Conservation (phyloP, 2,888 invertebrate species). For the Drosophila paranaensis region DNA sequence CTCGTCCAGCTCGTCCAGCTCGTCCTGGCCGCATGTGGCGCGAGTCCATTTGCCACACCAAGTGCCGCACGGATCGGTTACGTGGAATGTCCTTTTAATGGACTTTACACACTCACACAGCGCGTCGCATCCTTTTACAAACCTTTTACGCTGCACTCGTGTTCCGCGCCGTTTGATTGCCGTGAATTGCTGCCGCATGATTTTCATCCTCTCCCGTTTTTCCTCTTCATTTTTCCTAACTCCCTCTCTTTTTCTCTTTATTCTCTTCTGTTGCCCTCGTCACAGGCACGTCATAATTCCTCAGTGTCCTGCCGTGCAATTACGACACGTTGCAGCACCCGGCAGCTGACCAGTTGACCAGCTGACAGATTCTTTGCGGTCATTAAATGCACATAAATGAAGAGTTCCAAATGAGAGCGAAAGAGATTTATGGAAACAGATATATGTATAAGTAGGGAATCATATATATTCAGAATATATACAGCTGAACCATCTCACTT, state of each 20-base stretch:
- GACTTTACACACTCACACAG: conserved; percentile 71
- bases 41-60: conserved; percentile 68
- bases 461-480: no score
- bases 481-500: neutral
- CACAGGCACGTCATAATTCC: conserved; percentile 66
- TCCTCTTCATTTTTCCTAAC: conserved; percentile 19
- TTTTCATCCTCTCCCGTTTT: conserved; percentile 65
- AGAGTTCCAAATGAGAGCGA: neutral
- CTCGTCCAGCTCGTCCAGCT: conserved; percentile 14
- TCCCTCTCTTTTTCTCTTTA: conserved; percentile 1
- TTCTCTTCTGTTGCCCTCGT: conserved; percentile 47
- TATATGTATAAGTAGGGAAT: neutral
- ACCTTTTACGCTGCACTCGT: conserved; percentile 70
- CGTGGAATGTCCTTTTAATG: conserved; percentile 80
- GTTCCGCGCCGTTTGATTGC: conserved; percentile 77
- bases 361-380: conserved; percentile 51
- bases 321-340: conserved; percentile 43
- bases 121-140: conserved; percentile 72
- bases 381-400: conserved; percentile 33
- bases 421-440: neutral
- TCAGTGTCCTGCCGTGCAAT: conserved; percentile 49
- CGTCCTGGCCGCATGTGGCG: conserved; percentile 65
- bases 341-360: conserved; percentile 54
- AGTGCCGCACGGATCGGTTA: conserved; percentile 74
- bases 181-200: conserved; percentile 79